Evolutionary conservation across 2,113 vertebrate species (phyloP).

Genomic region (Caloenas nicobarica): DNA sequence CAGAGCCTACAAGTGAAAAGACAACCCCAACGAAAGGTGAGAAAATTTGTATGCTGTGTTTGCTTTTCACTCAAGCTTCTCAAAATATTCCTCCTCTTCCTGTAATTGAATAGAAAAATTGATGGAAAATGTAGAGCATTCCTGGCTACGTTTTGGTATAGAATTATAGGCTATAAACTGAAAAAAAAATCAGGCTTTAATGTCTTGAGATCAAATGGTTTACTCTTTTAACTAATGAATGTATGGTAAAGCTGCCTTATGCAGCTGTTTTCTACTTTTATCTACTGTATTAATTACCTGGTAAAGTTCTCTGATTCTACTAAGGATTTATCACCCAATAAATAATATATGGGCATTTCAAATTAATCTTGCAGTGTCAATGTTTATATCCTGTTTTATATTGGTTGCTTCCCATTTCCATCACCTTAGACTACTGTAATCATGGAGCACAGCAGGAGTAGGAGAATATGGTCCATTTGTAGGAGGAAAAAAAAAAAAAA

Average conservation of each 20-base stretch:
- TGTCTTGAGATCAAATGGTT: background rate
- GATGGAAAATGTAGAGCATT: background rate
- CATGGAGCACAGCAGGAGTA: background rate
- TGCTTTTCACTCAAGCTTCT: background rate
- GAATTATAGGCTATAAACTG: background rate
- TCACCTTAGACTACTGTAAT: background rate
- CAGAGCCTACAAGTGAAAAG: background rate
- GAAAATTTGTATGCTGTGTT: background rate
- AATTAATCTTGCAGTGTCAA: background rate
- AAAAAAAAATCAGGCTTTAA: background rate
- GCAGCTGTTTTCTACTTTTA: background rate
- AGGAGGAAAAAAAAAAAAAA: background rate
- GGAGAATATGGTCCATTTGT: background rate
- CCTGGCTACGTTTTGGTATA: background rate
- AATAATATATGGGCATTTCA: background rate
- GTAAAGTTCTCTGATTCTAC: background rate
- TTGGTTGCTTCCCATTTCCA: background rate
- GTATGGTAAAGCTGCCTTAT: background rate
- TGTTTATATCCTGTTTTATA: background rate
- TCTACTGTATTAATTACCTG: background rate
- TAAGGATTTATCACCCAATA: background rate
- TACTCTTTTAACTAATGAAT: background rate
- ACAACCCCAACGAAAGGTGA: background rate
- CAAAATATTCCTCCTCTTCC: background rate
- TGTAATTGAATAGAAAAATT: background rate